Evolutionary conservation across 1,140 invertebrate species (phyloP).

Genomic region (Popillia japonica): DNA sequence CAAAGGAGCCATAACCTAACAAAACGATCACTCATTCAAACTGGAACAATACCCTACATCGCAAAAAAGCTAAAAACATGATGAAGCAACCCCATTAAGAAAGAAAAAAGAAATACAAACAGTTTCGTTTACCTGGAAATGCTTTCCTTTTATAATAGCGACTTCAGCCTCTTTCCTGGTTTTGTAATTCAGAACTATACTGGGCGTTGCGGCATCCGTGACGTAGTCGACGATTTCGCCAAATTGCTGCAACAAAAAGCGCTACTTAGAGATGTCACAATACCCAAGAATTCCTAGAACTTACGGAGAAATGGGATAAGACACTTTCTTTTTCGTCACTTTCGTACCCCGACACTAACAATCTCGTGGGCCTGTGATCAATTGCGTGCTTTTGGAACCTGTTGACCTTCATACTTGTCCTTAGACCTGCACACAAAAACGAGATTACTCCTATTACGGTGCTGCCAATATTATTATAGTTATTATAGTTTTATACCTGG

Average conservation of each 20-base stretch:
- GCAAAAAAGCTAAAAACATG: too few species aligned
- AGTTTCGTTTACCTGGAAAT: constrained; percentile 65
- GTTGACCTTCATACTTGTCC: constrained; percentile 49
- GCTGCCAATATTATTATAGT: too few species aligned
- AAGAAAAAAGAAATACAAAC: too few species aligned
- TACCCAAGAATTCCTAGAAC: constrained; percentile 43
- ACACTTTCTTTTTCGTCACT: constrained; percentile 75
- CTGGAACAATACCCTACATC: too few species aligned
- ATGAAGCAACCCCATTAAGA: too few species aligned
- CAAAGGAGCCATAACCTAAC: too few species aligned
- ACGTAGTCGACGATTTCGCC: constrained; percentile 76
- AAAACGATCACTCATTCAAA: too few species aligned
- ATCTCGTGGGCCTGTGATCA: constrained; percentile 81
- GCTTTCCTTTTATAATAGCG: constrained; percentile 71
- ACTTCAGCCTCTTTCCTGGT: constrained; percentile 78
- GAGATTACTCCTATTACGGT: not conserved
- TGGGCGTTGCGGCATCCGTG: constrained; percentile 71
- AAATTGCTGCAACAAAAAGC: constrained; percentile 66
- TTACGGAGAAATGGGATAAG: constrained; percentile 76
- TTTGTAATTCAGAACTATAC: constrained; percentile 75
- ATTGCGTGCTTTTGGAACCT: constrained; percentile 66
- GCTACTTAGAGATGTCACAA: not conserved
- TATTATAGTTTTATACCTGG: too few species aligned
- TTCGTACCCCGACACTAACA: constrained; percentile 82
- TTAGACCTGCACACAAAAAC: not conserved